Evolutionary conservation across 2,888 invertebrate genomes (phyloP), one percentile per base, ranked within the genome.

Genomic region (Onchidella celtica): DNA sequence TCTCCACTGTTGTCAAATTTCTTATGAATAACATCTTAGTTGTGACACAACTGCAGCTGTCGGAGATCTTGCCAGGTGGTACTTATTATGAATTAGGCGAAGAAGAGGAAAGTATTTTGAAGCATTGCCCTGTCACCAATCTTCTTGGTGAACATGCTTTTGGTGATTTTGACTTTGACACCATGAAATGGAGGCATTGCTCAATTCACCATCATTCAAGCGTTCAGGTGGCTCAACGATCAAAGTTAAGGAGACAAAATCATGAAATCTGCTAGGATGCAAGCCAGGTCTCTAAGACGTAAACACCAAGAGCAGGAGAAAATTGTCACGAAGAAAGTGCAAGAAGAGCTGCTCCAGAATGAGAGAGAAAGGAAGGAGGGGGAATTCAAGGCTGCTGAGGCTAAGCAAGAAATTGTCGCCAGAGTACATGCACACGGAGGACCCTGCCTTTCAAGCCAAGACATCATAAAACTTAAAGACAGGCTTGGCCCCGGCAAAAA

Each of bases 71-170:
- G 21, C 9, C 29, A 66, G 32, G 21, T 14, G 47, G 72, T 1
- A 40, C 40, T 9, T 72, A 47, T 72, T 27, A 2, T 38, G 72
- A 40, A 9, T 27, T 36, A 14, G 47, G 14, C n/a, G 2, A 2
- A 21, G 29, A 27, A 4, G 9, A 11, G 9, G 17, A n/a, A 9
- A 55, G 27, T 4, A 14, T 14, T 11, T 17, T 72, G 2, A 32
- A 2, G 3, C 3, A 40, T n/a, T 72, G 55, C 27, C 55, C 72
- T 24, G 24, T 72, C 27, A 72, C 72, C 24, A 70, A 70, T 40
- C 27, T 72, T 14, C 24, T 72, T 47, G 72, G 72, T 3, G 72
- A 72, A 21, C 24, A 29, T 4, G 55, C 40, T 27, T 72, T 72
- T 27, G 72, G 72, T 6, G 40, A 47, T 29, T 47, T 27, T n/a